Conservation (phyloP, 2,113 vertebrate genomes). For the Gymnogyps californianus region DNA sequence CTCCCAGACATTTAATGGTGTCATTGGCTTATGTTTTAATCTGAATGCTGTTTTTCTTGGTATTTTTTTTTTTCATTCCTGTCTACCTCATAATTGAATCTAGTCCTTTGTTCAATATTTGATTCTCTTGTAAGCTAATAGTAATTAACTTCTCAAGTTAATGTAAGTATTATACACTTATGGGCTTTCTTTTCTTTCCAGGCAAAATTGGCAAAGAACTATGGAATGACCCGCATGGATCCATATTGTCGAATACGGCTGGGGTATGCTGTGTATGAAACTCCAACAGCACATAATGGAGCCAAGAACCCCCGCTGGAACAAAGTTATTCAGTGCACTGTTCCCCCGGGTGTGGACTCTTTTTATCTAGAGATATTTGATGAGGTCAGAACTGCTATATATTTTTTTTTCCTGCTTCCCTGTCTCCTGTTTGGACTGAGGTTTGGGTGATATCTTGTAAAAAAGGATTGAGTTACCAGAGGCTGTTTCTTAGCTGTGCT, state of each 20-base stretch:
- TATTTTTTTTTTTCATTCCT: not conserved
- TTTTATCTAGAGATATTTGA: slow-evolving; percentile 99
- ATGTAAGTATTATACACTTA: not conserved
- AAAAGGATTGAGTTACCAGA: not conserved
- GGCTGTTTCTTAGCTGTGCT: not conserved
- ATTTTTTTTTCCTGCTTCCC: not conserved
- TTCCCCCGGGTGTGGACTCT: slow-evolving; percentile 93
- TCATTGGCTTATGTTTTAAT: not conserved
- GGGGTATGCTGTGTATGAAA: slow-evolving; percentile 95
- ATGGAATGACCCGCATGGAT: slow-evolving; percentile 98
- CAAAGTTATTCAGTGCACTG: slow-evolving; percentile 95
- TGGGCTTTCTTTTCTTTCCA: slow-evolving; percentile 26
- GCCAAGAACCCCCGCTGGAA: slow-evolving; percentile 98
- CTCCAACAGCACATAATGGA: slow-evolving; percentile 94
- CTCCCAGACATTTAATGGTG: not conserved
- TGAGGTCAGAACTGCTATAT: slow-evolving; percentile 78
- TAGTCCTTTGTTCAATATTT: not conserved
- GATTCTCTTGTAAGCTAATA: not conserved
- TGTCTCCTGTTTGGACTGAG: not conserved
- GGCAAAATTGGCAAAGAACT: slow-evolving; percentile 98
- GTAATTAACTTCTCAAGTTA: not conserved
- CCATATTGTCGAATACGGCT: slow-evolving; percentile 92
- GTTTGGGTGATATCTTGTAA: not conserved
- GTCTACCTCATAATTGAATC: not conserved
- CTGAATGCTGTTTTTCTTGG: not conserved